Percentiles rank a stretch among this genome's conserved stretches.
These are phyloP conservation scores for Galaxias olidus DNA, from an alignment of 2,797 vertebrate species.

Conservation along the genomic window DNA sequence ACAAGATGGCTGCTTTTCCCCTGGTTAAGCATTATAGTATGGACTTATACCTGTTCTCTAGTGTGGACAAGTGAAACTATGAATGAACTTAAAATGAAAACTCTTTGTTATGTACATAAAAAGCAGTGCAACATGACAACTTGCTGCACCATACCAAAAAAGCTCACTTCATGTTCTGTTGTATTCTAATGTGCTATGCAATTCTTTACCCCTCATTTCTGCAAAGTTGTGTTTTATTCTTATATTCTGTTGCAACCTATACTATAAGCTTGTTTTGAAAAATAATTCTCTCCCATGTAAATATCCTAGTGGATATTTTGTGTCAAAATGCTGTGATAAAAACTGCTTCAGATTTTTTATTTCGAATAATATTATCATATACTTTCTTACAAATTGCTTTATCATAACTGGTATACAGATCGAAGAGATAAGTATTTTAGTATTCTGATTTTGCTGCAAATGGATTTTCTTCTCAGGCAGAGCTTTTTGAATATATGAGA, in stretches of 20 bases:
- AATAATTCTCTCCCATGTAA: constrained; percentile 77
- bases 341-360: constrained; percentile 81
- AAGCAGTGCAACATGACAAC: constrained; percentile 75
- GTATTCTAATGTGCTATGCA: constrained; percentile 94
- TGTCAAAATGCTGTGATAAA: constrained; percentile 81
- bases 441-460: constrained; percentile 70
- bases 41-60: constrained; percentile 67
- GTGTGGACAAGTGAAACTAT: constrained; percentile 57
- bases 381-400: constrained; percentile 83
- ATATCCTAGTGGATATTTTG: constrained; percentile 77
- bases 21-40: constrained; percentile 61
- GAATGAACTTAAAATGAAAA: constrained; percentile 71
- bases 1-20: constrained; percentile 48
- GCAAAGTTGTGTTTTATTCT: constrained; percentile 67
- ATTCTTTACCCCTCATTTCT: constrained; percentile 77
- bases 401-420: constrained; percentile 77
- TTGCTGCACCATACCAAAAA: constrained; percentile 86
- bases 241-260: constrained; percentile 81
- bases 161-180: constrained; percentile 78
- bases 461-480: constrained; percentile 88
- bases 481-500: constrained; percentile 88
- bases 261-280: constrained; percentile 86
- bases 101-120: constrained; percentile 86
- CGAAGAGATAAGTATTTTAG: constrained; percentile 77
- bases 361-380: constrained; percentile 76